phyloP scores from a whole-genome alignment of 2,888 invertebrate genomes.

The Dolichomitus sp. region DNA sequence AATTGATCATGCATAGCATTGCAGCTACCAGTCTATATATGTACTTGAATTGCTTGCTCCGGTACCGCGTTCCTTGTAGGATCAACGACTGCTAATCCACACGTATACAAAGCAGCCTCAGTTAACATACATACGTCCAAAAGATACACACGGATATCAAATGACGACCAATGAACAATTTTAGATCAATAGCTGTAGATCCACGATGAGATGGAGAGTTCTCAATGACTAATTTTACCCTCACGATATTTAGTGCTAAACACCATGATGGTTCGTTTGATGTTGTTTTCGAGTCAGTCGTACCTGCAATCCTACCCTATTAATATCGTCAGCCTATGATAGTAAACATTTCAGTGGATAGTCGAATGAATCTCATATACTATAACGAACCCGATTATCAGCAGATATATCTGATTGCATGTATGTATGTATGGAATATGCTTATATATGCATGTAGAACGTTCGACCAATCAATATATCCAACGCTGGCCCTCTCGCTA shows the following conservation, averaged over 20 bases:
- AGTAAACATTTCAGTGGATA: slow-evolving; percentile 67
- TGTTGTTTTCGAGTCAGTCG: not conserved
- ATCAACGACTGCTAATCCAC: too few relatives aligned
- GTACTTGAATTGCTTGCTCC: too few relatives aligned
- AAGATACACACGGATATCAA: too few relatives aligned
- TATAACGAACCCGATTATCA: slow-evolving; percentile 12
- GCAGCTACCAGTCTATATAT: slow-evolving; percentile 5
- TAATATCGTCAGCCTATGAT: slow-evolving; percentile 68
- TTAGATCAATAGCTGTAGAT: too few relatives aligned
- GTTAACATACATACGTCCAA: too few relatives aligned
- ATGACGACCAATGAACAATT: too few relatives aligned
- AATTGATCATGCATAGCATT: slow-evolving; percentile 37
- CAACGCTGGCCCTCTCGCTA: slow-evolving; percentile 44
- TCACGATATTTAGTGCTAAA: not conserved
- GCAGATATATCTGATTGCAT: not conserved
- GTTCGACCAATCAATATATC: slow-evolving; percentile 77
- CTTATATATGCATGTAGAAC: slow-evolving; percentile 46
- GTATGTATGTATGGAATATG: slow-evolving; percentile 6
- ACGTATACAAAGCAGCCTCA: too few relatives aligned
- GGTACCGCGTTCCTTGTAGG: too few relatives aligned
- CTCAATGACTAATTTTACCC: not conserved
- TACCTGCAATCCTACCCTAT: slow-evolving; percentile 5
- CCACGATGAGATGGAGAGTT: not conserved
- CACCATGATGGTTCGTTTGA: not conserved
- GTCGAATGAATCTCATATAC: slow-evolving; percentile 23